Evolutionary conservation across 2,113 vertebrate genomes (phyloP), one percentile per base, ranked within the genome.

Genomic region (pig (Sus scrofa)): DNA sequence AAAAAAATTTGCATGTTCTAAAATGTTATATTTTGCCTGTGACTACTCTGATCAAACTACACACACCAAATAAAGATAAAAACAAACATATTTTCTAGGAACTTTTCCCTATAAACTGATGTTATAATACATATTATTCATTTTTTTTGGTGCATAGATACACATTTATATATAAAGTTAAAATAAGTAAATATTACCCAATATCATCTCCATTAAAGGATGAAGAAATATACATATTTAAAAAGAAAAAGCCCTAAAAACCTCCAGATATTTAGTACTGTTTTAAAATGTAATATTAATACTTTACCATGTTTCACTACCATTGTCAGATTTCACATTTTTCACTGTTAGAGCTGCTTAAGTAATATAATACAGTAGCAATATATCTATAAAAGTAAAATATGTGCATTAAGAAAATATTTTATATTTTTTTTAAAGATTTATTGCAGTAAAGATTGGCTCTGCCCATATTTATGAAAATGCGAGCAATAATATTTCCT

Each of bases 401-500:
- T 6, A 3, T 78, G 2, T 68, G 96, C 24, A 67, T 44, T 92
- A 81, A 63, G 11, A 91, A 75, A 37, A 30, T 60, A 82, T 22
- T 54, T 70, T 24, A 6, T 13, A 16, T 85, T 74, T 22, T 84
- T 58, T 77, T 88, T 73, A 85, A 88, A 1, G 7, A 70, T 63
- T 90, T 88, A 84, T 52, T 78, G 12, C 16, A 74, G 3, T 65
- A 2, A 91, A 94, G 14, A 1, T 78, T 74, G 9, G 6, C 26
- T 85, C 10, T 96, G 56, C 13, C 10, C 37, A 83, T 63, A 56
- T 50, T 93, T 94, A 96, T 39, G 34, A 39, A 90, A 89, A 63
- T 86, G 71, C 63, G 5, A 90, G 95, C 27, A 82, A 34, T 81
- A 82, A 95, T 91, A 88, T n/a, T 60, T 95, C 60, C 77, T 79